Evolutionary conservation across 1,140 invertebrate genomes (phyloP), one percentile per base, ranked within the genome.

Genomic region (Zophobas atratus): DNA sequence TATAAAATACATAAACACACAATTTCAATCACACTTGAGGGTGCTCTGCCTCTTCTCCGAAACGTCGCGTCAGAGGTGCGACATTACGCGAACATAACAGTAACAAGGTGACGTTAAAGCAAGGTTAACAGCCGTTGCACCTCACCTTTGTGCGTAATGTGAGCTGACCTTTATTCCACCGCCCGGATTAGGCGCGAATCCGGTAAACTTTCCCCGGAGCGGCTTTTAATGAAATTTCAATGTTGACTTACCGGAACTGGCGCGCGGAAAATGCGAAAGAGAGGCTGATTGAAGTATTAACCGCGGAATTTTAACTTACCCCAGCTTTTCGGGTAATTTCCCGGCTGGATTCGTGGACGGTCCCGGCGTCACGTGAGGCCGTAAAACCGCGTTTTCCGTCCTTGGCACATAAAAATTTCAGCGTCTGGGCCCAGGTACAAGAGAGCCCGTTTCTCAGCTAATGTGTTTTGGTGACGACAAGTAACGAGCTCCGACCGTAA

Each of bases 1-100:
- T 67, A 67, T 67, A 67, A 67, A 67, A 67, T 67, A 67, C 60
- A 67, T 67, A 67, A 67, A 67, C 60, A 43, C n/a, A 67, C 60
- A 43, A 63, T 63, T 63, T 63, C 57, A 63, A 63, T 63, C 57
- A 63, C 57, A 63, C 57, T 63, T 20, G 49, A 51, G 49, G 49
- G 49, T 51, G 49, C 49, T 20, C 2, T 51, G 49, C 4, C 49
- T 20, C 2, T 51, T 51, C 20, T 20, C n/a, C 2, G 49, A 20
- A 51, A 51, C 2, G 43, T 46, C 43, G 43, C 36, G 6, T 6
- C 20, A 41, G 20, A 67, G 60, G 60, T 67, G 60, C 6, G 60
- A 67, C 33, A 67, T 67, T 67, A 67, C 6, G 33, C 6, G 20
- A 8, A 67, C 38, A 67, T 67, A 67, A 67, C 60, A 67, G 60